phyloP scores from a whole-genome alignment of 2,113 vertebrate species.

The Pavo muticus region DNA sequence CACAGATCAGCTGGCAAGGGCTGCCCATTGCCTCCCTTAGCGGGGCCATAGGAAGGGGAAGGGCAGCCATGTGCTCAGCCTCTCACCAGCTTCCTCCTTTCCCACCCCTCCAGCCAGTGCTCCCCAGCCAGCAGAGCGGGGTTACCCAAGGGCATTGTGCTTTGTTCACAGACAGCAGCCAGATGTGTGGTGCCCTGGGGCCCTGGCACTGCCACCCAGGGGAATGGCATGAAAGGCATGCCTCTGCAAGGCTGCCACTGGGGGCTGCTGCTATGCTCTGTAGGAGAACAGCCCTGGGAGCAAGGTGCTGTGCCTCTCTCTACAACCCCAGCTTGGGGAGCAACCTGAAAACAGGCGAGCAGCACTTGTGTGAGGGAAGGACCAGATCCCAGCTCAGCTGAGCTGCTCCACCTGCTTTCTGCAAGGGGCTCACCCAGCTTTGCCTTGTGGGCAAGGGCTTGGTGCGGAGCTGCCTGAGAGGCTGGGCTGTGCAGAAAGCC shows the following conservation, averaged over 20 bases:
- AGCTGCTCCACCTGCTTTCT: background rate
- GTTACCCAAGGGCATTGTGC: constrained; percentile 17
- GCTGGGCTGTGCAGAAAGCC: background rate
- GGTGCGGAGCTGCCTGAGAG: background rate
- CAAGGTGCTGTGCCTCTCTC: background rate
- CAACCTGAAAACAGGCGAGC: background rate
- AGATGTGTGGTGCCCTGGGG: background rate
- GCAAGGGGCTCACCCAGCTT: background rate
- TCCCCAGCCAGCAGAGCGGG: background rate
- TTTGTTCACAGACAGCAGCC: background rate
- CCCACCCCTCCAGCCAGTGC: background rate
- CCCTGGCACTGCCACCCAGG: background rate
- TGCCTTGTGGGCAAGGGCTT: background rate
- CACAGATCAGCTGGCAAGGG: background rate
- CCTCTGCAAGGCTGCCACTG: background rate
- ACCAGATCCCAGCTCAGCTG: background rate
- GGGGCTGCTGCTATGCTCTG: background rate
- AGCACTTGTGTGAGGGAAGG: background rate
- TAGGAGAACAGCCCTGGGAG: background rate
- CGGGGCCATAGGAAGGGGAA: background rate
- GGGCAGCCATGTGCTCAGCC: rapidly evolving
- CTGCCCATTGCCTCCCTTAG: rapidly evolving
- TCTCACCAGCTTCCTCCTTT: background rate
- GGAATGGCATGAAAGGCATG: background rate
- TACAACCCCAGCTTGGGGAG: background rate